A percentile compares a stretch with the other conserved stretches of the same genome.
Conservation (phyloP, 2,888 invertebrate species). For the Cryptus armator region DNA sequence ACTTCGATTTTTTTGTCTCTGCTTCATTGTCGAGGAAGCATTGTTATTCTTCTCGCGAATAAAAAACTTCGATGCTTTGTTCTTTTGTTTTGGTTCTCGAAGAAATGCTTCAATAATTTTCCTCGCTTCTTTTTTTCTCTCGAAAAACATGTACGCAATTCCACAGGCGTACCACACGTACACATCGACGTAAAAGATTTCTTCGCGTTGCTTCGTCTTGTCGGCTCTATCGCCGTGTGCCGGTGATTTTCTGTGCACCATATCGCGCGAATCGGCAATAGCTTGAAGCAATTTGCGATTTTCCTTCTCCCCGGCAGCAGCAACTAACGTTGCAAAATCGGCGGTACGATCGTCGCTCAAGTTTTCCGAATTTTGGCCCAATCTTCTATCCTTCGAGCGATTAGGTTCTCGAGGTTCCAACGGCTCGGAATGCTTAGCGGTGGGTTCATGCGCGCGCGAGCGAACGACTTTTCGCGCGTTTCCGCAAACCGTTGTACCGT, state of each 20-base stretch:
- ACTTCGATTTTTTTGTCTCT: too few relatives aligned
- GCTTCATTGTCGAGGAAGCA: too few relatives aligned
- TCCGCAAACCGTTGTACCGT: conserved; percentile 25
- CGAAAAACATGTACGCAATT: too few relatives aligned
- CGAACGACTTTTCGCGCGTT: conserved; percentile 30
- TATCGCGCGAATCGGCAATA: conserved; percentile 71
- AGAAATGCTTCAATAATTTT: too few relatives aligned
- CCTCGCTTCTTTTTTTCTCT: too few relatives aligned
- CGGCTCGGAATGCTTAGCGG: conserved; percentile 61
- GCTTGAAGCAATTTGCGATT: conserved; percentile 66
- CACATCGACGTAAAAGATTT: too few relatives aligned
- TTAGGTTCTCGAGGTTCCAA: conserved; percentile 61
- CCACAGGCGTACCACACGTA: too few relatives aligned
- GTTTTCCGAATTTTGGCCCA: conserved; percentile 59
- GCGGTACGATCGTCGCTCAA: conserved; percentile 56
- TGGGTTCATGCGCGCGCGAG: conserved; percentile 44
- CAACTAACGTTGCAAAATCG: conserved; percentile 52
- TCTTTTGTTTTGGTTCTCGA: too few relatives aligned
- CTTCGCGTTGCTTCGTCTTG: too few relatives aligned
- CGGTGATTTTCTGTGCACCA: conserved; percentile 74
- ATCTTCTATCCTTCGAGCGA: conserved; percentile 62
- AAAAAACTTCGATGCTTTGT: too few relatives aligned
- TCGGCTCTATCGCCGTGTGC: too few relatives aligned
- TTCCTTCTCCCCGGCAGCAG: conserved; percentile 54
- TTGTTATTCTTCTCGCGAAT: too few relatives aligned